A percentile compares a stretch with the other conserved stretches of the same genome.
These are phyloP conservation scores for Cyclina sinensis DNA, from an alignment of 1,140 invertebrate genomes.

Conservation along the genomic window DNA sequence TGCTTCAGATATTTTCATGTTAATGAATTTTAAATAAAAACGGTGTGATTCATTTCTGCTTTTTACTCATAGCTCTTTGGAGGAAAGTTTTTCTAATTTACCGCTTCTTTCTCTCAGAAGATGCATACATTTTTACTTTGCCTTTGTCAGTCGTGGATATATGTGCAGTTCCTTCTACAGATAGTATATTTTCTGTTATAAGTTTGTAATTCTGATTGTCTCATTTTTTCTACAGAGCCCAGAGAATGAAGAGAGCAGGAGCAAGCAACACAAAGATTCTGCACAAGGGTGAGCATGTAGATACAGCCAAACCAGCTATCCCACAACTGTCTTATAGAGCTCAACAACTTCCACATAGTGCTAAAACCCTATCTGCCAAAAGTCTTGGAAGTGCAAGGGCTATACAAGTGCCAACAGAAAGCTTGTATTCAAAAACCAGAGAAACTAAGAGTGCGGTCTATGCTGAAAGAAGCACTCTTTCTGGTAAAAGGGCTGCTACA, in stretches of 20 bases:
- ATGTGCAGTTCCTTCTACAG: too few relatives aligned
- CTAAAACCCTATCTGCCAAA: constrained; percentile 79
- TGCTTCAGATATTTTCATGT: too few relatives aligned
- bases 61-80: too few relatives aligned
- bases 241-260: constrained; percentile 83
- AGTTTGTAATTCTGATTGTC: too few relatives aligned
- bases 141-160: too few relatives aligned
- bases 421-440: background rate
- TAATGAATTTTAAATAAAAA: too few relatives aligned
- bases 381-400: constrained; percentile 77
- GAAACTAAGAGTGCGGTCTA: constrained; percentile 34
- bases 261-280: constrained; percentile 83
- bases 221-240: constrained; percentile 80
- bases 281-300: constrained; percentile 34
- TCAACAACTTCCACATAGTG: constrained; percentile 81
- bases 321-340: constrained; percentile 76
- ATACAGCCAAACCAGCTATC: constrained; percentile 39
- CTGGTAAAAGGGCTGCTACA: constrained; percentile 52
- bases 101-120: too few relatives aligned
- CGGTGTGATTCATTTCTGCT: too few relatives aligned
- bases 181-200: too few relatives aligned
- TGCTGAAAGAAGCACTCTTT: background rate
- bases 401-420: constrained; percentile 70
- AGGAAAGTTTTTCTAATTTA: too few relatives aligned
- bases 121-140: too few relatives aligned